Base-by-base conservation (phyloP, 2,888 invertebrate genomes). In the Ichneumon xanthorius region DNA sequence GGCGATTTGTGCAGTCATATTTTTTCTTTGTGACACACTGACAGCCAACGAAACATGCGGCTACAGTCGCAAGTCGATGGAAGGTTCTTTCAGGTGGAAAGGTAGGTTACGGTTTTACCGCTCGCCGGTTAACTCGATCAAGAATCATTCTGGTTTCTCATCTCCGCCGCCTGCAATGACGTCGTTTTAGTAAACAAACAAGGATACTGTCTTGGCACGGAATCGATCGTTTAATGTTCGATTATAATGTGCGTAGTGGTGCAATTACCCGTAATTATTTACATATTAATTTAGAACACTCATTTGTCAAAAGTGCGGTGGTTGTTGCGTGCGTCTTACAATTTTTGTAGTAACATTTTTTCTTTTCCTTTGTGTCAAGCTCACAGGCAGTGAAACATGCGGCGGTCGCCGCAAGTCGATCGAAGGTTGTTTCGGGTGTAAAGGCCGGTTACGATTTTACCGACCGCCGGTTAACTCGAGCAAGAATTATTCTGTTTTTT, bases 251-350 rank as follows among this genome's bases (percentile, higher is more conserved):
- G 30, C 30, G 30, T 5, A 33, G 30, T 33, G 30, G 30, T 33
- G 30, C 30, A 33, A 5, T 33, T 33, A 33, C 5, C 5, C 30
- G 84, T 79, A 79, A 87, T 89, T 88, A 80, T 88, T 88, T 80
- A 92, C 92, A 90, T 58, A 77, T 86, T 86, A 91, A 92, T 92
- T 93, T 92, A 87, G 89, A 40, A 90, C 89, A 91, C 91, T 89
- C 88, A 87, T 82, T 82, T 37, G 53, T 91, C 89, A 91, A 89
- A 92, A 89, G 80, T 88, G 82, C 84, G 85, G 87, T 79, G 85
- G 85, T 88, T 88, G 84, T 87, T 89, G 87, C 88, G 87, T 88
- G 88, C 88, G 87, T 89, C 88, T 90, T 91, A 90, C 91, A 91
- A 92, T 93, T 90, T 90, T 89, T 71, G 48, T 73, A n/a, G 78